Evolutionary conservation across 2,797 vertebrate genomes (phyloP).

Genomic region (Tamandua tetradactyla): DNA sequence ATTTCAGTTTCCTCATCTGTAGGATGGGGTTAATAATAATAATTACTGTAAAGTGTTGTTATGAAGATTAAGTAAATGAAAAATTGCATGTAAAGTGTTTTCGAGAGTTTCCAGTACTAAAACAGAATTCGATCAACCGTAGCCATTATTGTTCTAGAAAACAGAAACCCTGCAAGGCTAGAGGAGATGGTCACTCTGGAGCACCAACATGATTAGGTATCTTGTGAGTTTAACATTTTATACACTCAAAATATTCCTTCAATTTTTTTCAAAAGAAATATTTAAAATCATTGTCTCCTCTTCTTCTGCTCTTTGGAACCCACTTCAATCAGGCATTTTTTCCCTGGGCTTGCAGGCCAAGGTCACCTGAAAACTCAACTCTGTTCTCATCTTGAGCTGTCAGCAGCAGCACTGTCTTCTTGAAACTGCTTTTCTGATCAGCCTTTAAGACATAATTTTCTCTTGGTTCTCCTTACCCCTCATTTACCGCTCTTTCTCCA

Average conservation of each 20-base stretch:
- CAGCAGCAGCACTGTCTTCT: not conserved
- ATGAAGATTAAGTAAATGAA: not conserved
- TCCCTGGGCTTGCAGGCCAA: not conserved
- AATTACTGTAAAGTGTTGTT: not conserved
- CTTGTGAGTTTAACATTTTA: not conserved
- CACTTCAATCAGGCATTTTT: not conserved
- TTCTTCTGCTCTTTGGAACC: not conserved
- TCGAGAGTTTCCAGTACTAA: not conserved
- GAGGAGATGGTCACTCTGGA: not conserved
- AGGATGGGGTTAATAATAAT: not conserved
- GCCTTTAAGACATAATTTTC: not conserved
- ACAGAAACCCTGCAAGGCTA: not conserved
- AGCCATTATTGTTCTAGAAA: not conserved
- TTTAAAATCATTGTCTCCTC: not conserved
- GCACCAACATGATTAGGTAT: not conserved
- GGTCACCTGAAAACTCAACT: not conserved
- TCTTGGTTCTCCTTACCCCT: not conserved
- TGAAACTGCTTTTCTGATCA: not conserved
- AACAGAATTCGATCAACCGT: not conserved
- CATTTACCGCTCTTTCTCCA: not conserved
- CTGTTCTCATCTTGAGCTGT: not conserved
- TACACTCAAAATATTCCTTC: not conserved
- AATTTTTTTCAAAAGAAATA: not conserved
- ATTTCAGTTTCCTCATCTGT: not conserved
- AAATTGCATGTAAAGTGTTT: not conserved